Percentiles rank a stretch among this genome's conserved stretches.
Evolutionary conservation across 1,140 invertebrate species (phyloP).

Genomic region (Bombus superbus): DNA sequence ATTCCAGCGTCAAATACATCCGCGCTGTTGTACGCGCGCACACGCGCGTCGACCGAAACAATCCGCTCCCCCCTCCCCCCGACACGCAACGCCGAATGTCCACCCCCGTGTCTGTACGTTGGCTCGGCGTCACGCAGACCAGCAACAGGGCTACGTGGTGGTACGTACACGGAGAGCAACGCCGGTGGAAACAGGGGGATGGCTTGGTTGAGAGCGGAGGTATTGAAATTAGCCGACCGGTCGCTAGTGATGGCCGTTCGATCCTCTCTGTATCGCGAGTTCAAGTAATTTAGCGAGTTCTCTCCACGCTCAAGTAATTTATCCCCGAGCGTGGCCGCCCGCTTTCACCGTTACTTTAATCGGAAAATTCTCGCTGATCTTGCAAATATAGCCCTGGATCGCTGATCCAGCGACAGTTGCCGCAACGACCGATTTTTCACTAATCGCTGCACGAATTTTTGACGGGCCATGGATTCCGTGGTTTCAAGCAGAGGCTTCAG

Average conservation of each 20-base stretch:
- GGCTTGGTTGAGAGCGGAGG: conserved; percentile 52
- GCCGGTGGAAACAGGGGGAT: neutral
- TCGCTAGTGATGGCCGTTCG: conserved; percentile 55
- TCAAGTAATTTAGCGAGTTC: conserved; percentile 47
- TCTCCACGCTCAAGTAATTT: conserved; percentile 42
- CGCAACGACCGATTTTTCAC: neutral
- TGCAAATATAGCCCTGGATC: neutral
- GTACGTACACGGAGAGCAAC: conserved; percentile 49
- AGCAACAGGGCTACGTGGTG: conserved; percentile 14
- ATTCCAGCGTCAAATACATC: conserved; percentile 65
- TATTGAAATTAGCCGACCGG: conserved; percentile 75
- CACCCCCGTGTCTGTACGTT: conserved; percentile 34
- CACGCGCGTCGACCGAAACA: conserved; percentile 62
- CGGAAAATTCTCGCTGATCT: conserved; percentile 7
- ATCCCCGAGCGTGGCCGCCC: neutral
- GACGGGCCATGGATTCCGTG: too few relatives aligned
- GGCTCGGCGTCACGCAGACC: neutral
- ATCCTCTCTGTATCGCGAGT: conserved; percentile 50
- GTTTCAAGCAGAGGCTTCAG: too few relatives aligned
- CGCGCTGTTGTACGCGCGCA: conserved; percentile 59
- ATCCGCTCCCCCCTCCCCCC: conserved; percentile 41
- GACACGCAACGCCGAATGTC: conserved; percentile 56
- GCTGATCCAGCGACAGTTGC: neutral
- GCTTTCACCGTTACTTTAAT: conserved; percentile 3
- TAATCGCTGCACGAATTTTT: neutral